Evolutionary conservation across 1,140 invertebrate genomes (phyloP).

Genomic region (Pseudomyrmex gracilis): DNA sequence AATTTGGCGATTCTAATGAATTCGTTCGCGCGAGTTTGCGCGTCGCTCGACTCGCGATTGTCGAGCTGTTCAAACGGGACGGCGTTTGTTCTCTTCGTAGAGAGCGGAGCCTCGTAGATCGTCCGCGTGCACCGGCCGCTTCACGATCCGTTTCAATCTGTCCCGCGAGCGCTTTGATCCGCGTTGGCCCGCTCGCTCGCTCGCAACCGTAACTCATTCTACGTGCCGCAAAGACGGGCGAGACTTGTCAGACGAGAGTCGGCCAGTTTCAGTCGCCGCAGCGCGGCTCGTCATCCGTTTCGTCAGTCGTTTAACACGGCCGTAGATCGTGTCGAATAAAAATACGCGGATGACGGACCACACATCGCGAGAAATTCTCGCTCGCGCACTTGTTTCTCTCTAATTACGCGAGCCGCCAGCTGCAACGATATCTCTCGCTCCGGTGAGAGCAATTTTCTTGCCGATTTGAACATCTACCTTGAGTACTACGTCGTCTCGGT

Average conservation of each 20-base stretch:
- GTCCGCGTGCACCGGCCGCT: background rate
- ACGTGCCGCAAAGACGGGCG: constrained; percentile 63
- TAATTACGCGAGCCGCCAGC: constrained; percentile 10
- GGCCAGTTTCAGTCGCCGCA: background rate
- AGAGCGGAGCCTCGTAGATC: constrained; percentile 59
- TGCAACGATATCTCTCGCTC: background rate
- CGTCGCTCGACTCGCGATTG: background rate
- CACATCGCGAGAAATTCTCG: constrained; percentile 72
- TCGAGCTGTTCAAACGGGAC: constrained; percentile 1
- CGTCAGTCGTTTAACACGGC: constrained; percentile 83
- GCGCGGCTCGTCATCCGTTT: constrained; percentile 79
- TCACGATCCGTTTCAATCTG: constrained; percentile 66
- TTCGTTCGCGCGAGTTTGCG: constrained; percentile 20
- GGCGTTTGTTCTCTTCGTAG: background rate
- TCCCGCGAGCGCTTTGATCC: constrained; percentile 71
- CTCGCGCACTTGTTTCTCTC: constrained; percentile 23
- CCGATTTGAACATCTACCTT: background rate
- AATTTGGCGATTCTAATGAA: constrained; percentile 24
- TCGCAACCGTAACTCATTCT: constrained; percentile 70
- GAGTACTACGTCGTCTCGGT: no score
- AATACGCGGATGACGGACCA: constrained; percentile 80
- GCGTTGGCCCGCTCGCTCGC: constrained; percentile 27
- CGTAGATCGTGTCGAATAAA: constrained; percentile 82
- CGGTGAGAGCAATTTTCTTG: background rate
- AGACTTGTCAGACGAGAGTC: constrained; percentile 40